Percentiles rank a stretch among this genome's conserved stretches.
These are phyloP conservation scores for Rhinella marina DNA, from an alignment of 2,797 vertebrate species.

Conservation along the genomic window DNA sequence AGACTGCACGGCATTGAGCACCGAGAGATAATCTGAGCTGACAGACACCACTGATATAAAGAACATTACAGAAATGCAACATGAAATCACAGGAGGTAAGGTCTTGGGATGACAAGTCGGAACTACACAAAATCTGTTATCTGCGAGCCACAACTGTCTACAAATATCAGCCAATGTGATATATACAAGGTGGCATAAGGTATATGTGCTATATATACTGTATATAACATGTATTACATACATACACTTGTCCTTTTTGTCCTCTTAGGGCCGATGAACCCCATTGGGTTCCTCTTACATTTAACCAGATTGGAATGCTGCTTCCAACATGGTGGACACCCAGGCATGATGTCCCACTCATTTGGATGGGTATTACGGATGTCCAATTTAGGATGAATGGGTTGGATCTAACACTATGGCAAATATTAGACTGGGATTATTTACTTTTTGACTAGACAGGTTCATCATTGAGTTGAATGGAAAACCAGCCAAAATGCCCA, in stretches of 20 bases:
- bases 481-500: too few relatives aligned
- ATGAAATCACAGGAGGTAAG: conserved; percentile 41
- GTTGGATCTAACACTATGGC: neutral
- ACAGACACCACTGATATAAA: conserved; percentile 61
- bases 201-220: too few relatives aligned
- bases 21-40: conserved; percentile 47
- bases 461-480: too few relatives aligned
- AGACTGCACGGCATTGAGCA: conserved; percentile 34
- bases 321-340: too few relatives aligned
- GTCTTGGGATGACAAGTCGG: conserved; percentile 25
- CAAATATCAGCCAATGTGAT: neutral
- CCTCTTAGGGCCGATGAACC: too few relatives aligned
- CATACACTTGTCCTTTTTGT: too few relatives aligned
- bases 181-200: neutral
- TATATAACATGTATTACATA: too few relatives aligned
- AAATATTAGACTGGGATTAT: neutral
- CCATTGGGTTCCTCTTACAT: too few relatives aligned
- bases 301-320: too few relatives aligned
- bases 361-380: neutral
- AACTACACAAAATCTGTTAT: conserved; percentile 35
- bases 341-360: too few relatives aligned
- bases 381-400: neutral
- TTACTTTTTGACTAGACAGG: too few relatives aligned
- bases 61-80: conserved; percentile 37
- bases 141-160: neutral